Evolutionary conservation across 2,888 invertebrate genomes (phyloP), one percentile per base, ranked within the genome.

Genomic region (Teleogryllus oceanicus): DNA sequence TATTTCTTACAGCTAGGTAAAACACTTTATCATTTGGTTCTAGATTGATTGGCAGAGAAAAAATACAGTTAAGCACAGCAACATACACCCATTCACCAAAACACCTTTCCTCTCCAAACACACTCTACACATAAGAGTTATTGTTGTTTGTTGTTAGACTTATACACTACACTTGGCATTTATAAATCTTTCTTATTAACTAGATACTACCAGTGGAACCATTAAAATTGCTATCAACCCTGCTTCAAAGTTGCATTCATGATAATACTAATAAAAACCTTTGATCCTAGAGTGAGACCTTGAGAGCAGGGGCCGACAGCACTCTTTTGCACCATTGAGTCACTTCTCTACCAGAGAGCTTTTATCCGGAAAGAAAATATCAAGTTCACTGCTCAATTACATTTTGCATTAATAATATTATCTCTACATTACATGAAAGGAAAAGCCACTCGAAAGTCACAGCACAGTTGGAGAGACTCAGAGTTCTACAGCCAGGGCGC

Each of bases 381-480:
- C 20, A 75, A 77, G 75, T 81, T 51, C 74, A 51, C 75, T 50
- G 37, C 49, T 49, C 49, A 51, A 78, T 77, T 37, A 81, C 83
- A 80, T 82, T 83, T 84, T 83, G 83, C 88, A 88, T 88, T 88
- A 88, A 81, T 88, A 88, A 81, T 62, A 62, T 62, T 62, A 62
- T 62, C 62, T 62, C 62, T 62, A 62, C 62, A 62, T 62, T 62
- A 62, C 62, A 62, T 62, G 62, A 62, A 62, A 62, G 62, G 62
- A 77, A 89, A 89, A 89, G 88, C 88, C 89, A 89, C 89, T 89
- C 88, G 88, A 88, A 87, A 88, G 88, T 89, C 89, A 89, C 89
- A 88, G 80, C 81, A 81, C 81, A 81, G 81, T 80, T 79, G 78
- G n/a, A 79, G 76, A 62, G 62, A 62, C 62, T 18, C 62, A 62